Evolutionary conservation across 2,888 invertebrate species (phyloP).

Genomic region (Oligia fasciuncula): DNA sequence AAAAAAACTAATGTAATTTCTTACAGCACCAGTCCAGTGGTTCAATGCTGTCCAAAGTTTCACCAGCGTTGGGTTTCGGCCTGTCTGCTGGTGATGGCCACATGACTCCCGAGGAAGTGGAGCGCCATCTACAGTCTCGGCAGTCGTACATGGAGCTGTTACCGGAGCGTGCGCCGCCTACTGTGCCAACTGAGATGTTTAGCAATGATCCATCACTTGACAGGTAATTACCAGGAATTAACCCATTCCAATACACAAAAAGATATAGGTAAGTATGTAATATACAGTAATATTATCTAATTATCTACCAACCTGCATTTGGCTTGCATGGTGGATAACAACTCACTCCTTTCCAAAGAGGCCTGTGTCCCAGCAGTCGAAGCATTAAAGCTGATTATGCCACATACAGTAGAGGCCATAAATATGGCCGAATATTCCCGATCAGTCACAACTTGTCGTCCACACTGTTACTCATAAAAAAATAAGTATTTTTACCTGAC

Average conservation of each 20-base stretch:
- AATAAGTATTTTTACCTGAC: too few species aligned
- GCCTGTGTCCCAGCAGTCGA: neutral
- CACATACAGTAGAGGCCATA: neutral
- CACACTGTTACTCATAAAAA: too few species aligned
- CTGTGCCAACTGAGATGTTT: slow-evolving; percentile 98
- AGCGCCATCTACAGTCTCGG: slow-evolving; percentile 96
- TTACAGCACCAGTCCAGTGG: slow-evolving; percentile 89
- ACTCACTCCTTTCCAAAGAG: neutral
- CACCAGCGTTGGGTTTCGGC: slow-evolving; percentile 87
- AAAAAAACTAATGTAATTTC: slow-evolving; percentile 38
- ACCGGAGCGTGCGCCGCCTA: slow-evolving; percentile 96
- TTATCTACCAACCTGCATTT: neutral
- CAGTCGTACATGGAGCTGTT: slow-evolving; percentile 94
- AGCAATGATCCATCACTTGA: slow-evolving; percentile 97
- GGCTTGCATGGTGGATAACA: neutral
- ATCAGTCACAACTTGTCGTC: too few species aligned
- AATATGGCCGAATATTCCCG: neutral
- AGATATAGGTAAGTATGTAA: too few species aligned
- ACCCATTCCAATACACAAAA: neutral
- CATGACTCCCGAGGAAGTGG: slow-evolving; percentile 97
- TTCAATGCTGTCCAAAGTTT: slow-evolving; percentile 87
- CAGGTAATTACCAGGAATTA: slow-evolving; percentile 88
- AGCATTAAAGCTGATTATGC: neutral
- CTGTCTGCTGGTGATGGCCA: slow-evolving; percentile 92
- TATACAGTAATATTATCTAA: neutral